Conservation (phyloP, 1,140 invertebrate species). For the Kradibia gibbosae region DNA sequence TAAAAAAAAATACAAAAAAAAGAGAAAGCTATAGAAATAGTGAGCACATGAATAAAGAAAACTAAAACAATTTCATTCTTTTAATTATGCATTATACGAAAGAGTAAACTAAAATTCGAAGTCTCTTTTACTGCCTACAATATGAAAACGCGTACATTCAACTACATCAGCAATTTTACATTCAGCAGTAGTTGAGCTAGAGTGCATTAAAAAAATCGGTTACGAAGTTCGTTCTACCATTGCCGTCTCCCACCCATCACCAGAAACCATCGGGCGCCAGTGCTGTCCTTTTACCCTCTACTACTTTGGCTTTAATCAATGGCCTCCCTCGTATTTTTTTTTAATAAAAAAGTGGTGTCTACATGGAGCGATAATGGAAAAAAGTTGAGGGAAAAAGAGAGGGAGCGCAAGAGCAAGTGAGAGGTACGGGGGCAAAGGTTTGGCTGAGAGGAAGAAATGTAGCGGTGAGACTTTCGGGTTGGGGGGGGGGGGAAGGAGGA, state of each 20-base stretch:
- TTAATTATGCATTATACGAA: not conserved
- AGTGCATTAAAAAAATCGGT: slow-evolving; percentile 40
- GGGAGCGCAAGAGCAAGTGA: not conserved
- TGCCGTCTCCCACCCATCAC: not conserved
- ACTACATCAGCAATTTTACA: not conserved
- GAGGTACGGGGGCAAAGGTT: too few species aligned
- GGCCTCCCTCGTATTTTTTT: not conserved
- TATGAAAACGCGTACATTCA: not conserved
- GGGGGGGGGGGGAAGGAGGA: not conserved
- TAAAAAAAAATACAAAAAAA: too few species aligned
- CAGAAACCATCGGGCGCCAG: not conserved
- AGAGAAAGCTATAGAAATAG: too few species aligned
- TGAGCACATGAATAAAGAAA: too few species aligned
- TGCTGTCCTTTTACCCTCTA: not conserved
- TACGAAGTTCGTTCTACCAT: not conserved
- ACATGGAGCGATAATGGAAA: slow-evolving; percentile 45
- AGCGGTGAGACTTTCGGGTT: too few species aligned
- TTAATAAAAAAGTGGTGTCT: slow-evolving; percentile 16
- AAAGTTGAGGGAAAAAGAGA: slow-evolving; percentile 43
- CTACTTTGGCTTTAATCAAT: slow-evolving; percentile 11
- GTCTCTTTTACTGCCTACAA: not conserved
- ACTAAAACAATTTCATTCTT: not conserved
- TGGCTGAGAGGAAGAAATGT: not conserved
- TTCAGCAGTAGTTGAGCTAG: not conserved
- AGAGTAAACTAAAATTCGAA: not conserved